Evolutionary conservation across 2,888 invertebrate genomes (phyloP), one percentile per base, ranked within the genome.

Genomic region (Mythimna lalbum): DNA sequence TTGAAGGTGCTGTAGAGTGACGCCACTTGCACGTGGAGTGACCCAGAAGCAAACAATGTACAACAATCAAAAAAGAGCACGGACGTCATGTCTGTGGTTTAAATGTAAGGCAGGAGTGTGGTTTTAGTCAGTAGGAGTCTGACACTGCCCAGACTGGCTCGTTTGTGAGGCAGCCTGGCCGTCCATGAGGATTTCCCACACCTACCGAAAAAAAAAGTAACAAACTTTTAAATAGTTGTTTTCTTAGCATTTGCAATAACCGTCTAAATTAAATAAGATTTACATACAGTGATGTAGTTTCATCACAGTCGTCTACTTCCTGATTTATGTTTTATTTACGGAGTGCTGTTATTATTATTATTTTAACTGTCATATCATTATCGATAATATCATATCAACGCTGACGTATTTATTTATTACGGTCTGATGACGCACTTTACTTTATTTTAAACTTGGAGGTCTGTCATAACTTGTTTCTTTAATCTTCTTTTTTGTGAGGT

Each of bases 351-450:
- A 43, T 70, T 71, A 78, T 69, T 39, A 67, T 50, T 74, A 52
- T 19, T 49, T 2, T 52, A 53, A 17, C 23, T n/a, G 19, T 52
- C 21, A 36, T 53, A 23, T 33, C 23, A 57, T 74, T 49, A 70
- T 56, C 56, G 75, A 61, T 63, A 74, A 60, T 27, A 23, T 27
- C 43, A 17, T 76, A 64, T 68, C 80, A 62, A 27, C 23, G 5
- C n/a, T 75, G 63, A 75, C 63, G 63, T 75, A 52, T 39, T 47
- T 67, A 75, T 75, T 57, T 49, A 68, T 50, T 56, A 27, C 47
- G 27, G 31, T 39, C 6, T 56, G 47, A 39, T 78, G 62, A 78
- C 73, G 73, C 21, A 72, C 14, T n/a, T 72, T 1, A 9, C 19
- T 57, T 56, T 69, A 73, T 69, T 68, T 73, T 69, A 43, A 56